These are phyloP conservation scores for Aythya baeri DNA, from an alignment of 2,113 vertebrate genomes.

Conservation along the genomic window DNA sequence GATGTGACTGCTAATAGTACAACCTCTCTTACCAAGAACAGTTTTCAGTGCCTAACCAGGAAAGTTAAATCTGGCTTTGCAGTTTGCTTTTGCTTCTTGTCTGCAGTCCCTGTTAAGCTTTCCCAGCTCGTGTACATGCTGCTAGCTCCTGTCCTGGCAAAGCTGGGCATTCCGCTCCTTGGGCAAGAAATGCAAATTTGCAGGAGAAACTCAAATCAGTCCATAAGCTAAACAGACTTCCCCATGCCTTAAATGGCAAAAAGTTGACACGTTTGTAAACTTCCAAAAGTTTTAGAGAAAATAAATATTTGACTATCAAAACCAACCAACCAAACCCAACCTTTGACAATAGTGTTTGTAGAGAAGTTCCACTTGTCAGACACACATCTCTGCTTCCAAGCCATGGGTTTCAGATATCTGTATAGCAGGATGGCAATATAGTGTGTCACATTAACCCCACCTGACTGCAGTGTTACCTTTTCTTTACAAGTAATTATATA, in stretches of 20 bases:
- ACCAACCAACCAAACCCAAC: too few relatives aligned
- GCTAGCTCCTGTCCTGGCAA: not conserved
- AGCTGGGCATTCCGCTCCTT: fast-evolving
- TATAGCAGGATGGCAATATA: not conserved
- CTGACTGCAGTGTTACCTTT: not conserved
- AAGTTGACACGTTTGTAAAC: not conserved
- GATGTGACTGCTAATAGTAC: not conserved
- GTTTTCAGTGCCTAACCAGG: not conserved
- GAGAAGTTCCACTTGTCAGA: not conserved
- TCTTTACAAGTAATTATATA: not conserved
- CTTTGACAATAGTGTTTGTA: not conserved
- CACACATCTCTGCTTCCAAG: not conserved
- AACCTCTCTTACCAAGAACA: not conserved
- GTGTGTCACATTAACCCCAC: not conserved
- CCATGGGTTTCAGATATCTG: not conserved
- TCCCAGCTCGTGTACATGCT: not conserved
- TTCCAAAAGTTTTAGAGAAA: not conserved
- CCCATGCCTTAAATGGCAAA: not conserved
- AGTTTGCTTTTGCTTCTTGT: not conserved
- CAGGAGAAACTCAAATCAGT: not conserved
- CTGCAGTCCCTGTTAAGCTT: not conserved
- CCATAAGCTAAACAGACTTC: not conserved
- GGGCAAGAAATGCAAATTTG: not conserved
- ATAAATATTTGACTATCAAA: not conserved
- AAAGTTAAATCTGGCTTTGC: not conserved